Evolutionary conservation across 2,888 invertebrate genomes (phyloP).

Genomic region (Stomorhina lunata): DNA sequence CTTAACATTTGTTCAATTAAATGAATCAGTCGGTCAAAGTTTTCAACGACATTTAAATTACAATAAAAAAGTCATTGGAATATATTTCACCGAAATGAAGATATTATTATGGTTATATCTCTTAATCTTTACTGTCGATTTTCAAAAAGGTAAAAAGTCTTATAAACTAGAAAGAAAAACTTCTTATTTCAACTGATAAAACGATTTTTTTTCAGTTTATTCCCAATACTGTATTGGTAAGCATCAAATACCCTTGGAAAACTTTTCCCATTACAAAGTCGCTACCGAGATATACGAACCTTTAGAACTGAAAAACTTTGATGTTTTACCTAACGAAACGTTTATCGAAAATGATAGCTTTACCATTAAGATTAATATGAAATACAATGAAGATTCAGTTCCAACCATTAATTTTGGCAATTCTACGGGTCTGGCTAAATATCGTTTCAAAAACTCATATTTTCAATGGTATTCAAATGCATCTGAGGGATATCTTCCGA

Average conservation of each 20-base stretch:
- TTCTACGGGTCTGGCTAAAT: not conserved
- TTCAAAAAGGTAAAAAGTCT: no score
- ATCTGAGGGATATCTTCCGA: not conserved
- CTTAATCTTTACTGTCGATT: no score
- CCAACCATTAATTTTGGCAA: slow-evolving; percentile 6
- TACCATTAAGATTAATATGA: not conserved
- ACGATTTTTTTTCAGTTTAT: not conserved
- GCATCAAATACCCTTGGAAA: not conserved
- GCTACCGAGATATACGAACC: not conserved
- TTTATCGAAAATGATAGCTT: slow-evolving; percentile 15
- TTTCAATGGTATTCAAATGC: slow-evolving; percentile 18
- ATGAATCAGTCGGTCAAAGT: no score
- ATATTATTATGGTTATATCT: no score
- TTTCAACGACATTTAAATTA: no score
- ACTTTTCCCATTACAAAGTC: not conserved
- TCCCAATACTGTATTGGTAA: slow-evolving; percentile 22
- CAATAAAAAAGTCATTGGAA: no score
- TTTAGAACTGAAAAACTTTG: not conserved
- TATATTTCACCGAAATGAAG: no score
- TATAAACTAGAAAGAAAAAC: not conserved
- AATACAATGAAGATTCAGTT: not conserved
- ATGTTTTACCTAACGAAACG: not conserved
- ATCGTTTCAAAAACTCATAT: slow-evolving; percentile 21
- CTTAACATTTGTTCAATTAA: no score
- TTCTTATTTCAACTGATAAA: not conserved